Base-by-base conservation (phyloP, 64 coral and sea anemone genomes). In the Montipora cactus region DNA sequence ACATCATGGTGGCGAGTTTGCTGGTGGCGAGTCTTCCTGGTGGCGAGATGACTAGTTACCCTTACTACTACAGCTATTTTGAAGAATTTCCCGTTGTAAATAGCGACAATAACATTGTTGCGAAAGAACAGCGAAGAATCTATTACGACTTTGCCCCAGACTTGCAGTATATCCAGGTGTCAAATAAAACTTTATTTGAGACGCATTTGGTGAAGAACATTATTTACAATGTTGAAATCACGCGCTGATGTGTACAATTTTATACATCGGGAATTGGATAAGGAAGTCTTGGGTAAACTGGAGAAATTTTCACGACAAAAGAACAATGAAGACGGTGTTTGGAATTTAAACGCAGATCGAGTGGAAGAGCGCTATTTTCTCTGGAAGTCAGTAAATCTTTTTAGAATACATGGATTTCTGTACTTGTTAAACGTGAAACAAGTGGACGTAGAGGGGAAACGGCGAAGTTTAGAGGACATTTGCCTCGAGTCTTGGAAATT, bases 31-130 rank as follows among this genome's bases (percentile, higher is more conserved):
- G n/a, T n/a, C n/a, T n/a, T n/a, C n/a, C n/a, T n/a, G n/a, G n/a
- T n/a, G n/a, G n/a, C n/a, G n/a, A n/a, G n/a, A n/a, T n/a, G n/a
- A n/a, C n/a, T n/a, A n/a, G n/a, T n/a, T n/a, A n/a, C n/a, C n/a
- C n/a, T 48, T 78, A 78, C 75, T 78, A 78, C 16, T 49, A 78
- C 46, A 78, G 75, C 46, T 78, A 78, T 49, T 78, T 49, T 78
- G 69, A 72, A 18, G 69, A 72, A 23, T 37, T 37, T 37, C 37
- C 37, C 37, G 37, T 37, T 37, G 0, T 37, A 37, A 20, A 72
- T 72, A 20, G 5, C 5, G 69, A 72, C 14, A 72, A 5, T 72
- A 18, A 72, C 4, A 20, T 2, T 22, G 6, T 22, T 20, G 18
- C 14, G 21, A 23, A 72, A 2, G 69, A 72, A 23, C 69, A 72